A percentile compares a stretch with the other conserved stretches of the same genome.
Evolutionary conservation across 2,797 vertebrate genomes (phyloP).

Genomic region (Astyanax mexicanus): DNA sequence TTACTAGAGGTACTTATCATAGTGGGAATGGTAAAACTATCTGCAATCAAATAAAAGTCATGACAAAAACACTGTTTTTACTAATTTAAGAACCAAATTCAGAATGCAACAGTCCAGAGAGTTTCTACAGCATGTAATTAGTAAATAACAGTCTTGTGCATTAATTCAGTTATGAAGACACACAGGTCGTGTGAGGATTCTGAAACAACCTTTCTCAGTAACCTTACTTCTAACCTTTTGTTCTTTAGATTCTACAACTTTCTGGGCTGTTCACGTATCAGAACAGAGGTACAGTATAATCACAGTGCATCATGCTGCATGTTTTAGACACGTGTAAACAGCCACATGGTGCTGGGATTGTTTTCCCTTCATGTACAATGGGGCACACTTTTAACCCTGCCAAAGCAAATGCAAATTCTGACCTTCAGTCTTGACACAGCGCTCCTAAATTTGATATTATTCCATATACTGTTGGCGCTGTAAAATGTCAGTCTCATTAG

Average conservation of each 20-base stretch:
- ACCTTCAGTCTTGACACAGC: conserved; percentile 6
- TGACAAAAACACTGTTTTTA: no score
- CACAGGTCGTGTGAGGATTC: not conserved
- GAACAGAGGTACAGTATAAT: not conserved
- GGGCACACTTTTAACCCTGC: conserved; percentile 2
- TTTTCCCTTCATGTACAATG: not conserved
- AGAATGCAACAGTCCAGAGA: not conserved
- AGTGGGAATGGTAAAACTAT: no score
- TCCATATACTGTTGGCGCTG: conserved; percentile 4
- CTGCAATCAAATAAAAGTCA: no score
- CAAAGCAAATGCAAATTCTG: conserved; percentile 22
- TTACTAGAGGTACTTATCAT: no score
- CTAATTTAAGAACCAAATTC: no score
- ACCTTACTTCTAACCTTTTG: not conserved
- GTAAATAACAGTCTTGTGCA: not conserved
- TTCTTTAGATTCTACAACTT: not conserved
- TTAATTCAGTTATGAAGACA: not conserved
- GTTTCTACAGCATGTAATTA: no score
- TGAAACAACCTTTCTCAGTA: no score
- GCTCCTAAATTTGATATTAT: conserved; percentile 26
- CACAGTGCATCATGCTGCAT: not conserved
- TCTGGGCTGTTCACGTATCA: not conserved
- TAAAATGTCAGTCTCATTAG: conserved; percentile 44
- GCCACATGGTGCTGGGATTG: not conserved
- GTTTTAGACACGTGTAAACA: conserved; percentile 4